Conservation (phyloP, 2,888 invertebrate genomes). For the Thecophora atra region DNA sequence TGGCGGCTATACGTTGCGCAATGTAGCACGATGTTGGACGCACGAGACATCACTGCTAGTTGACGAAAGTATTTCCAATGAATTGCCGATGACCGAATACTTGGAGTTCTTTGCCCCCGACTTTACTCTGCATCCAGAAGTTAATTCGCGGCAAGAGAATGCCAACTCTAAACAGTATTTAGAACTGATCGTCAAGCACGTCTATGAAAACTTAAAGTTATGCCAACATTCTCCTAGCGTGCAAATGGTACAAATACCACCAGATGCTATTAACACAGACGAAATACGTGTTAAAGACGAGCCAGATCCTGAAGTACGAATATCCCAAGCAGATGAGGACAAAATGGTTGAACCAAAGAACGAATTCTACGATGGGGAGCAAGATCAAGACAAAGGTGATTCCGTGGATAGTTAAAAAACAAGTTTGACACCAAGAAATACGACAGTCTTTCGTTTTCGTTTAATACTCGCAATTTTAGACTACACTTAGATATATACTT, state of each 20-base stretch:
- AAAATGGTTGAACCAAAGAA: constrained; percentile 84
- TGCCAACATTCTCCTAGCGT: constrained; percentile 94
- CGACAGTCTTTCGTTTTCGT: no score
- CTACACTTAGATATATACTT: no score
- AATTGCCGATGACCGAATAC: constrained; percentile 95
- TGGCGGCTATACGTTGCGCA: constrained; percentile 89
- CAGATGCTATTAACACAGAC: constrained; percentile 79
- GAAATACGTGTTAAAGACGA: constrained; percentile 75
- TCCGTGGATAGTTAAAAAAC: constrained; percentile 55
- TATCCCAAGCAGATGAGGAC: constrained; percentile 81
- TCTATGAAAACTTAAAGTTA: constrained; percentile 93
- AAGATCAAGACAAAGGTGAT: constrained; percentile 83
- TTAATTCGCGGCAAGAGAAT: constrained; percentile 87
- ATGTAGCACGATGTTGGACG: constrained; percentile 99
- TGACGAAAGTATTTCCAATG: constrained; percentile 92
- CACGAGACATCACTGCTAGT: constrained; percentile 95
- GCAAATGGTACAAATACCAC: constrained; percentile 95
- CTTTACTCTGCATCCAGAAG: constrained; percentile 94
- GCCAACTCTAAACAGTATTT: constrained; percentile 95
- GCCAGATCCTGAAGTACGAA: constrained; percentile 82
- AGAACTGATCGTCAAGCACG: constrained; percentile 88
- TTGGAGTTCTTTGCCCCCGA: constrained; percentile 98
- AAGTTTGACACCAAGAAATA: background rate
- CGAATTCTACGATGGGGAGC: constrained; percentile 91
- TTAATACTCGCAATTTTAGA: no score